These are phyloP conservation scores for Oreonectes daqikongensis DNA, from an alignment of 2,797 vertebrate species.

Conservation along the genomic window DNA sequence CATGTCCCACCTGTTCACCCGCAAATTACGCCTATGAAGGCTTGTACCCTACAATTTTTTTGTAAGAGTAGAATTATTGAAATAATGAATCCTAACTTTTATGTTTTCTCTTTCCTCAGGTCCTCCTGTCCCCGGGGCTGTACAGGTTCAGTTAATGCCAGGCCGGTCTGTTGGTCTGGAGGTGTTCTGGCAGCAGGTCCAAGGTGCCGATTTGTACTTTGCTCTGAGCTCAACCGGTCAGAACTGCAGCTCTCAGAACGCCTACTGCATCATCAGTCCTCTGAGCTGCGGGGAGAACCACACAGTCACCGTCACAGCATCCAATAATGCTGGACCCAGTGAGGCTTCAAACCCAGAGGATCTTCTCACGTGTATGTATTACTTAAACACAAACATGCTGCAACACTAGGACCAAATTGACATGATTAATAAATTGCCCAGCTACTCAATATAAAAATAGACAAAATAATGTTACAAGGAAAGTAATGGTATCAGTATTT, in stretches of 20 bases:
- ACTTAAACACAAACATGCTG: slow-evolving; percentile 2
- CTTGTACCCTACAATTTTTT: too few relatives aligned
- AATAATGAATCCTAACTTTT: neutral
- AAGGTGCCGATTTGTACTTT: slow-evolving; percentile 77
- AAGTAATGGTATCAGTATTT: too few relatives aligned
- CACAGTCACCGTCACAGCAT: slow-evolving; percentile 75
- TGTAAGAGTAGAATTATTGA: neutral
- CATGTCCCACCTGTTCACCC: too few relatives aligned
- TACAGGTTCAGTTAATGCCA: slow-evolving; percentile 67
- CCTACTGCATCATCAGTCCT: slow-evolving; percentile 75
- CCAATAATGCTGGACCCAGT: slow-evolving; percentile 85
- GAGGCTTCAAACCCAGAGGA: slow-evolving; percentile 70
- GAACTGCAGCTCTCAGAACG: slow-evolving; percentile 72
- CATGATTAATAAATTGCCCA: too few relatives aligned
- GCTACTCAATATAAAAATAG: too few relatives aligned
- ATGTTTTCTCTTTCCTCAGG: slow-evolving; percentile 67
- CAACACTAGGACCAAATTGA: neutral
- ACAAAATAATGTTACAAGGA: too few relatives aligned
- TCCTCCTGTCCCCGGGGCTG: slow-evolving; percentile 75
- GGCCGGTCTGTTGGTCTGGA: slow-evolving; percentile 70
- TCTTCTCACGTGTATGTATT: slow-evolving; percentile 82
- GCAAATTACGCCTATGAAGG: too few relatives aligned
- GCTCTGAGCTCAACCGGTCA: slow-evolving; percentile 69
- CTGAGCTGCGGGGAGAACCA: slow-evolving; percentile 82
- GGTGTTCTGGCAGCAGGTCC: slow-evolving; percentile 76